Evolutionary conservation across 2,113 vertebrate genomes (phyloP), one percentile per base, ranked within the genome.

Genomic region (Opisthocomus hoazin): DNA sequence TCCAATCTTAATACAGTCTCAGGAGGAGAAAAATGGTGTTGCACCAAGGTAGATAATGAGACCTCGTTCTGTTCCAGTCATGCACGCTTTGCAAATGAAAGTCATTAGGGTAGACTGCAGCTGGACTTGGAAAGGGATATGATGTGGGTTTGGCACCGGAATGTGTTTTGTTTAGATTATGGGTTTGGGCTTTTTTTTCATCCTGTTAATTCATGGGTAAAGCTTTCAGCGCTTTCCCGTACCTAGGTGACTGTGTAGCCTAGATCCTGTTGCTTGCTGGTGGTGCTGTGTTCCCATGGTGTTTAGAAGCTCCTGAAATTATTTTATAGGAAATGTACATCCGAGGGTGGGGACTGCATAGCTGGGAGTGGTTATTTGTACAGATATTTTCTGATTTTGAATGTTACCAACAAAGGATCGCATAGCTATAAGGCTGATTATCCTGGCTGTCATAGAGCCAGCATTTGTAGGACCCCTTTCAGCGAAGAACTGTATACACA

Each of bases 121-220:
- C 69, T 75, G 84, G 45, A 9, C 53, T 77, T 24, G 4, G 39
- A 57, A 27, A 13, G 10, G 21, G 12, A 6, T 27, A 12, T 45
- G 60, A 13, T 0, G 5, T 66, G 73, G 75, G 43, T 26, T 84
- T 87, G 85, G 64, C 81, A 54, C 5, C 32, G 10, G 16, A 21
- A 20, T 36, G 39, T 2, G 0, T 34, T 54, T 57, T 11, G 36
- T 34, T 37, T 74, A 39, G n/a, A 21, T 7, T 29, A 11, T 9
- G 16, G 5, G 3, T 10, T 39, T 48, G 23, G 61, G 4, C 13
- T 11, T 9, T 36, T 6, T 57, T 21, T 37, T 34, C 11, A 18
- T 1, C 3, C 29, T 16, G 19, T 46, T 15, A 18, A 5, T 23
- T 56, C 3, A 0, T 12, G 39, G 22, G 6, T 39, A 41, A 10